A percentile compares a stretch with the other conserved stretches of the same genome.
Conservation (phyloP, 2,888 invertebrate genomes). For the Carpatolechia fugitivella region DNA sequence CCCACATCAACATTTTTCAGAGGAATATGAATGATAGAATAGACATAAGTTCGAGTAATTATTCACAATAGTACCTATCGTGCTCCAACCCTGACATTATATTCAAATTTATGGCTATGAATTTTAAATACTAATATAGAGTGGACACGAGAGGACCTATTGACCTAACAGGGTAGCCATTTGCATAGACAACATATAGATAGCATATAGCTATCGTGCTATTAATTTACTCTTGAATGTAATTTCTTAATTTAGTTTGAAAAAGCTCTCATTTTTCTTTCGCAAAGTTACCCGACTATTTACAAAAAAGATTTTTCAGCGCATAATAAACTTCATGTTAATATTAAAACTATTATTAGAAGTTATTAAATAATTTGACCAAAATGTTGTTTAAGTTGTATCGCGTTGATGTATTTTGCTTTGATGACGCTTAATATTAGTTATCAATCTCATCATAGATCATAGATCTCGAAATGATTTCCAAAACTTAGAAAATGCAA, state of each 20-base stretch:
- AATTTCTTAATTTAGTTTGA: too few relatives aligned
- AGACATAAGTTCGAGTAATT: conserved; percentile 69
- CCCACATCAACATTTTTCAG: conserved; percentile 23
- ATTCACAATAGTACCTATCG: conserved; percentile 58
- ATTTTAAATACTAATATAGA: conserved; percentile 9
- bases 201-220: not conserved
- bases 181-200: not conserved
- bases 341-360: too few relatives aligned
- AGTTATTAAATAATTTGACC: too few relatives aligned
- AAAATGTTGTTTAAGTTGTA: not conserved
- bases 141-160: conserved; percentile 9
- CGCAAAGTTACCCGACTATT: too few relatives aligned
- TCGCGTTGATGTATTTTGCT: conserved; percentile 3
- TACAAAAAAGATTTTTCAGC: not conserved
- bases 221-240: not conserved
- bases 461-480: not conserved
- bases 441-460: not conserved
- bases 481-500: too few relatives aligned
- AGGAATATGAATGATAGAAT: conserved; percentile 32
- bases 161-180: not conserved
- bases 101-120: conserved; percentile 42
- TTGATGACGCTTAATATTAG: not conserved
- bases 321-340: not conserved
- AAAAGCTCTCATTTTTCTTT: too few relatives aligned
- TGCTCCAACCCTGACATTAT: conserved; percentile 48